Percentiles rank a stretch among this genome's conserved stretches.
These are phyloP conservation scores for Phalacrocorax pelagicus DNA, from an alignment of 2,113 vertebrate species.

Conservation along the genomic window DNA sequence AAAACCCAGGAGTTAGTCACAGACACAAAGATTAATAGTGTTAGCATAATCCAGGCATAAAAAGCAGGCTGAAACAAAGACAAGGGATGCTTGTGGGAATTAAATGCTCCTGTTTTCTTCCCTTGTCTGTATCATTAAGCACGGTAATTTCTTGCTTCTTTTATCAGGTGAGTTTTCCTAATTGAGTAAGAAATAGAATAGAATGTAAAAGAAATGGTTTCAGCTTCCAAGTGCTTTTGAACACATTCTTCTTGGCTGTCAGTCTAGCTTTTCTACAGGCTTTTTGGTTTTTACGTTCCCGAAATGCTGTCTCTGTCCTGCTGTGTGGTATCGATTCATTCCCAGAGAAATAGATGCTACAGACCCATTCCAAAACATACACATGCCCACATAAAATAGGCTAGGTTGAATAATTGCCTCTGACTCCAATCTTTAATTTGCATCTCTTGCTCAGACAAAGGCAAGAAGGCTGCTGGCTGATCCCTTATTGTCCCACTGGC, in stretches of 20 bases:
- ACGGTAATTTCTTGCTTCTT: background rate
- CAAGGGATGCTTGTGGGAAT: background rate
- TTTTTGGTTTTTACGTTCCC: background rate
- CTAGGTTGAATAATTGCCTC: background rate
- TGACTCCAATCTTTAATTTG: no score
- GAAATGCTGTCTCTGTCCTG: background rate
- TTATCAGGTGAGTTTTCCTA: background rate
- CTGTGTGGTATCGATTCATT: fast-evolving
- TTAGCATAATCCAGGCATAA: background rate
- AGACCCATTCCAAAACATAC: background rate
- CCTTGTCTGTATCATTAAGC: background rate
- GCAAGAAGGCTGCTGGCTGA: background rate
- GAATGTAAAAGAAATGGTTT: background rate
- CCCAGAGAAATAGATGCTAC: background rate
- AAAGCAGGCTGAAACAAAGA: slow-evolving; percentile 16
- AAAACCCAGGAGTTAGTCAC: background rate
- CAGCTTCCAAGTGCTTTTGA: background rate
- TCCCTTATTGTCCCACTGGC: background rate
- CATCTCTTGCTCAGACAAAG: background rate
- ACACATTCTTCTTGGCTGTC: background rate
- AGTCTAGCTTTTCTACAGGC: background rate
- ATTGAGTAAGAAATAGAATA: background rate
- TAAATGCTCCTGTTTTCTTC: background rate
- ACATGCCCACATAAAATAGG: background rate
- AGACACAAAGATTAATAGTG: background rate